Conservation (phyloP, 2,113 vertebrate genomes). For the Typhlomys cinereus region DNA sequence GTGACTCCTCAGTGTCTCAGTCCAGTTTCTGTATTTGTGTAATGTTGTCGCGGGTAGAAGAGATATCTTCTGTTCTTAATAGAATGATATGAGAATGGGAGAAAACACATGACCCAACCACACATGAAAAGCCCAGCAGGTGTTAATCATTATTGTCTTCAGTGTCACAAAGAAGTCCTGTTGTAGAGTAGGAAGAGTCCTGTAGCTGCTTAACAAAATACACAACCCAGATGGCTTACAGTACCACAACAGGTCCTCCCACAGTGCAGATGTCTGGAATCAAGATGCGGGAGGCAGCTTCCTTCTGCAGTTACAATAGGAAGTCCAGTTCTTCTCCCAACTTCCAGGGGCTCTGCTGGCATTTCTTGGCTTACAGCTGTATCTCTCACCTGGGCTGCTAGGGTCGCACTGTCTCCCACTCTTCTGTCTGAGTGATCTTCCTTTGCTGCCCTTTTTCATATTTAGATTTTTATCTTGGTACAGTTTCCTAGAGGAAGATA, state of each 20-base stretch:
- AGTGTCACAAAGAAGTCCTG: neutral
- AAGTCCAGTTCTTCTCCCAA: neutral
- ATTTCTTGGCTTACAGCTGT: neutral
- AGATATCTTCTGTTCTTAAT: neutral
- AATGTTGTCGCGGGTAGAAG: neutral
- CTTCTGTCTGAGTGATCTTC: neutral
- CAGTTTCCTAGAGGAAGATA: too few relatives aligned
- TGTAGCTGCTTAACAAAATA: neutral
- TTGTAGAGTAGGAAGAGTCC: neutral
- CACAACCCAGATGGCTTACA: neutral
- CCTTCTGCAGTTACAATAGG: neutral
- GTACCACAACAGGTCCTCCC: neutral
- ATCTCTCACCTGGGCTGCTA: neutral
- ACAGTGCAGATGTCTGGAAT: too few relatives aligned
- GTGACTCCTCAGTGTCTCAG: neutral
- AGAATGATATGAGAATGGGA: neutral
- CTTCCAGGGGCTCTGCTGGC: neutral
- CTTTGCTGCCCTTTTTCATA: too few relatives aligned
- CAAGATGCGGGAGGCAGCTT: neutral
- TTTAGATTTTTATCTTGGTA: too few relatives aligned
- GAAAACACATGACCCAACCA: neutral
- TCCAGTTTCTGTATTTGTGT: neutral
- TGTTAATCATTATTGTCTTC: neutral
- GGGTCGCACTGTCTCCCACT: neutral
- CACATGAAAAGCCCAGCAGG: neutral